Evolutionary conservation across 2,113 vertebrate species (phyloP).

Genomic region (Mus pahari): DNA sequence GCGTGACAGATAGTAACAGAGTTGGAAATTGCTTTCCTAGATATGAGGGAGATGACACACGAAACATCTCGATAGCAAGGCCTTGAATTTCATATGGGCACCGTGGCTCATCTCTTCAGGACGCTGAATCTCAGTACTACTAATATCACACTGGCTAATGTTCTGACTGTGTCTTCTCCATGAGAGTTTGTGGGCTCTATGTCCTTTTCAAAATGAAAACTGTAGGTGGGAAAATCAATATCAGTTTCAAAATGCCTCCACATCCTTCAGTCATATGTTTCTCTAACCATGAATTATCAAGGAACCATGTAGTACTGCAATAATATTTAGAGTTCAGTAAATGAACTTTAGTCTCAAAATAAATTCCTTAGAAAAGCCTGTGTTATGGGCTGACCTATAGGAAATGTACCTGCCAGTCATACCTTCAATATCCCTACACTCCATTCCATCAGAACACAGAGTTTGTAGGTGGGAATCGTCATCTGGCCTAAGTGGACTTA

Average conservation of each 20-base stretch:
- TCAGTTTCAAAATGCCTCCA: background rate
- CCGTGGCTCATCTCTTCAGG: background rate
- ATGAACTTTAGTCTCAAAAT: background rate
- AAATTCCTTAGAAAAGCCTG: background rate
- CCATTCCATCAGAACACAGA: background rate
- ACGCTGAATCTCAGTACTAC: too few relatives aligned
- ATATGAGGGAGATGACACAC: background rate
- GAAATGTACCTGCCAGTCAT: background rate
- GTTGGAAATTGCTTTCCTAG: background rate
- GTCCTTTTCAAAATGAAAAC: background rate
- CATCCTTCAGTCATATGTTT: background rate
- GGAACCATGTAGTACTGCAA: background rate
- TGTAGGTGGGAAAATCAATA: background rate
- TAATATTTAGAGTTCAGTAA: background rate
- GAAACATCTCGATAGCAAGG: background rate
- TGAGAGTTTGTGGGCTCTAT: background rate
- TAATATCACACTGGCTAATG: background rate
- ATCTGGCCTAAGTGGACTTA: background rate
- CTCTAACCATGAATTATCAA: background rate
- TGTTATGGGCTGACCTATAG: background rate
- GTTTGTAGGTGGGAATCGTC: background rate
- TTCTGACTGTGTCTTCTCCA: background rate
- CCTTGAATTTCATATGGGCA: background rate
- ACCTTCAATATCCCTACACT: background rate
- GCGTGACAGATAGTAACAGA: background rate